Conservation (phyloP, 2,888 invertebrate genomes). For the Heliconius cydno region DNA sequence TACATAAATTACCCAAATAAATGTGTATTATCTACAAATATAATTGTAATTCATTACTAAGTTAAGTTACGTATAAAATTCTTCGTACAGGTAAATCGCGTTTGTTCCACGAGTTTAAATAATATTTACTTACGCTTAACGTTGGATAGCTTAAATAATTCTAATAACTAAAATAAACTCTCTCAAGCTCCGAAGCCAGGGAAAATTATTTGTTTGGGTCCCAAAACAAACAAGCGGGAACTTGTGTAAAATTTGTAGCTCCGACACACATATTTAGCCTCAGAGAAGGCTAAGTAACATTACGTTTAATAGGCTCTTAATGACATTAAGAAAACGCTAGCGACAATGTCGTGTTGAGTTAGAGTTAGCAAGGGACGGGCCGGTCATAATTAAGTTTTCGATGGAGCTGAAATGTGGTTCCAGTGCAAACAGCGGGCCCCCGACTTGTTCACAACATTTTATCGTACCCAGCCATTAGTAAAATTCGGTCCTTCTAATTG, state of each 20-base stretch:
- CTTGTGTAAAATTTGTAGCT: conserved; percentile 31
- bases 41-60: not conserved
- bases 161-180: conserved; percentile 26
- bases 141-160: conserved; percentile 19
- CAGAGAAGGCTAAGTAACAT: conserved; percentile 53
- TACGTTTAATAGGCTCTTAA: conserved; percentile 58
- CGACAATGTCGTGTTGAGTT: conserved; percentile 52
- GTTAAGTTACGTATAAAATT: not conserved
- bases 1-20: not conserved
- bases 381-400: conserved; percentile 73
- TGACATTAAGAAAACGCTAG: conserved; percentile 61
- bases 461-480: not conserved
- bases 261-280: conserved; percentile 53
- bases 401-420: conserved; percentile 69
- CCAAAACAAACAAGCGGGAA: conserved; percentile 33
- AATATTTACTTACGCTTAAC: conserved; percentile 19
- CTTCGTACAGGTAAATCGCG: not conserved
- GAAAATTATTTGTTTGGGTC: conserved; percentile 35
- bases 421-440: conserved; percentile 61
- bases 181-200: conserved; percentile 7
- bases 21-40: not conserved
- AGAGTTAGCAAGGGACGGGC: conserved; percentile 50
- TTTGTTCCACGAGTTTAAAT: conserved; percentile 21
- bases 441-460: conserved; percentile 50
- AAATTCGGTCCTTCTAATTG: conserved; percentile 49